phyloP scores from a whole-genome alignment of 2,888 invertebrate genomes.

The Sthenelais limicola region DNA sequence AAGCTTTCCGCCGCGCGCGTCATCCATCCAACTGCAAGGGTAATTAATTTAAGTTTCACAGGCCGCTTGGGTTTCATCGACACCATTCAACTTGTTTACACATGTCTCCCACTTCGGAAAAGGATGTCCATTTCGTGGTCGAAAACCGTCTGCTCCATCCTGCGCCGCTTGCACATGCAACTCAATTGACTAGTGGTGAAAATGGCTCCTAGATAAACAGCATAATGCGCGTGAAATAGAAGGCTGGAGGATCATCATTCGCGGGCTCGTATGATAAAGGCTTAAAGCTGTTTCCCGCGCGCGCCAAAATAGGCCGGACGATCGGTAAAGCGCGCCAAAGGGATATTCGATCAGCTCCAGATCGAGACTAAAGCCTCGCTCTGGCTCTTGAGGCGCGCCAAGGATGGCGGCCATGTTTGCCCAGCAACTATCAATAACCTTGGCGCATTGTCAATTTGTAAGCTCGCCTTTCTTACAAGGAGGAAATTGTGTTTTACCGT shows the following conservation, averaged over 20 bases:
- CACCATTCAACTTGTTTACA: slow-evolving; percentile 28
- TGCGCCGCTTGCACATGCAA: not conserved
- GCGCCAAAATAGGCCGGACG: too few relatives aligned
- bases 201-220: slow-evolving; percentile 9
- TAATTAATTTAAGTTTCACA: slow-evolving; percentile 38
- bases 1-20: not conserved
- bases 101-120: not conserved
- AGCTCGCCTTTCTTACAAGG: slow-evolving; percentile 39
- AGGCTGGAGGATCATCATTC: not conserved
- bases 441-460: slow-evolving; percentile 39
- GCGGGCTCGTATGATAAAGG: too few relatives aligned
- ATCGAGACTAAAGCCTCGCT: slow-evolving; percentile 30
- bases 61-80: slow-evolving; percentile 7
- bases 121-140: not conserved
- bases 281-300: too few relatives aligned
- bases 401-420: slow-evolving; percentile 31
- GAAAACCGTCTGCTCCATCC: not conserved
- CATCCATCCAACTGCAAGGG: not conserved
- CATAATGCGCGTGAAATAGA: not conserved
- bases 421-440: slow-evolving; percentile 23
- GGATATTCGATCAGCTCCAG: slow-evolving; percentile 15
- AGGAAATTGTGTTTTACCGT: slow-evolving; percentile 42
- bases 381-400: slow-evolving; percentile 29
- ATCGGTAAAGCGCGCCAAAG: too few relatives aligned
- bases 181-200: not conserved